Evolutionary conservation across 2,113 vertebrate species (phyloP).

Genomic region (Mormyrus lacerda): DNA sequence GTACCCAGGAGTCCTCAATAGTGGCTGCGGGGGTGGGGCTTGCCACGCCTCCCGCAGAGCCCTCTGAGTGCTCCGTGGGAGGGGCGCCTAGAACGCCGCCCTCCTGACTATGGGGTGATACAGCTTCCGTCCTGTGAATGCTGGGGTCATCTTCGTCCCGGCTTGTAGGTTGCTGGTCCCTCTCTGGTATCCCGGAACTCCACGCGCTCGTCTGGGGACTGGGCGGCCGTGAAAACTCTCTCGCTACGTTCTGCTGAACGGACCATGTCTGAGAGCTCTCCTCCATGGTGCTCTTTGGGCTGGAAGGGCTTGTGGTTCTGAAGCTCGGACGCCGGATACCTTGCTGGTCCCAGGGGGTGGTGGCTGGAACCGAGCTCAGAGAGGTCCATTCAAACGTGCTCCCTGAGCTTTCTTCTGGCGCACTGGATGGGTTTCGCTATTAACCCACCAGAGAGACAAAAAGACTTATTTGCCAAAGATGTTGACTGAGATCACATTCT

Average conservation of each 20-base stretch:
- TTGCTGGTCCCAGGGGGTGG: conserved; percentile 45
- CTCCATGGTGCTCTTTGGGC: conserved; percentile 47
- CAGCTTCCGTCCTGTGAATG: background rate
- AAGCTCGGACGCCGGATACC: conserved; percentile 52
- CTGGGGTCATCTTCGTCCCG: background rate
- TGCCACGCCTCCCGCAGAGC: conserved; percentile 43
- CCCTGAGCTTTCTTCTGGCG: conserved; percentile 10
- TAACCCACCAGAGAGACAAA: conserved; percentile 26
- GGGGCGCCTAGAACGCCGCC: conserved; percentile 45
- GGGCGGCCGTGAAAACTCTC: conserved; percentile 31
- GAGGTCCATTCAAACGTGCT: conserved; percentile 22
- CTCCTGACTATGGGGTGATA: conserved; percentile 31
- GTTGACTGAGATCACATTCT: background rate
- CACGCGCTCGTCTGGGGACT: background rate
- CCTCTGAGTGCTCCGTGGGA: conserved; percentile 28
- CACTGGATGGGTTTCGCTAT: conserved; percentile 19
- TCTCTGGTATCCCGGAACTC: background rate
- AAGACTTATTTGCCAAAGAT: background rate
- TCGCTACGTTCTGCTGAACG: background rate
- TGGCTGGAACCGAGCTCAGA: conserved; percentile 49
- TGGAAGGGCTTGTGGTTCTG: conserved; percentile 26
- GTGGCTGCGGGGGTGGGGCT: conserved; percentile 34
- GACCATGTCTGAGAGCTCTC: conserved; percentile 47
- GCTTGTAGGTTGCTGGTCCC: background rate
- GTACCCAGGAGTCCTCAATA: conserved; percentile 38